Percentiles rank a stretch among this genome's conserved stretches.
Evolutionary conservation across 2,797 vertebrate species (phyloP).

Genomic region (Malurus leucopterus): DNA sequence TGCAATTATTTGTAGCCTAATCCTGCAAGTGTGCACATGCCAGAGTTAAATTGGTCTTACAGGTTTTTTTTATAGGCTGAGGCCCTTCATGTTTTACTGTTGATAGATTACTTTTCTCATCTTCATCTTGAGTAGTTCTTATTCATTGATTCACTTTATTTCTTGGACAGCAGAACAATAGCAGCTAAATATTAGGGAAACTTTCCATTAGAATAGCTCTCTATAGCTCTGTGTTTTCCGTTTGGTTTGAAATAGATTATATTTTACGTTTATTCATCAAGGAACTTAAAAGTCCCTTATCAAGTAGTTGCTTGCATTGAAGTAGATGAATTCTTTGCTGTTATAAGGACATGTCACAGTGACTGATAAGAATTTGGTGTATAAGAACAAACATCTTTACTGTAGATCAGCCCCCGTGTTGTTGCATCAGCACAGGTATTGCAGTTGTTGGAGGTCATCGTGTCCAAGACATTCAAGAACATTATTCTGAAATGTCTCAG

Average conservation of each 20-base stretch:
- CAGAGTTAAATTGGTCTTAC: not conserved
- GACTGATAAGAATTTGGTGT: not conserved
- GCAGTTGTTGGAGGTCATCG: not conserved
- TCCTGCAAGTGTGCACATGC: not conserved
- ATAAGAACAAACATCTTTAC: not conserved
- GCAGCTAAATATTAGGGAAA: not conserved
- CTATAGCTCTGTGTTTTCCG: not conserved
- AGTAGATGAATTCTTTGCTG: not conserved
- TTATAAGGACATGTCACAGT: not conserved
- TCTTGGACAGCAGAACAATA: not conserved
- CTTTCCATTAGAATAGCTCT: not conserved
- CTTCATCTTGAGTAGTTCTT: not conserved
- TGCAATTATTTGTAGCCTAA: not conserved
- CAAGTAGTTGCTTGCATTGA: not conserved
- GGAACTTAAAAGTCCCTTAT: not conserved
- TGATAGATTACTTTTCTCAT: not conserved
- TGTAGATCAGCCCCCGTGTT: not conserved
- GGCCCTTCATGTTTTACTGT: not conserved
- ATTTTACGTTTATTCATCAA: not conserved
- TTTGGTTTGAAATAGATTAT: not conserved
- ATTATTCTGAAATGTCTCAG: constrained; percentile 15
- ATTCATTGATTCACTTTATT: not conserved
- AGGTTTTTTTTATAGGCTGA: not conserved
- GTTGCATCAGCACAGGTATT: not conserved
- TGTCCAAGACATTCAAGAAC: not conserved